Conservation (phyloP, 2,797 vertebrate species). For the Acrossocheilus wenchowensis region DNA sequence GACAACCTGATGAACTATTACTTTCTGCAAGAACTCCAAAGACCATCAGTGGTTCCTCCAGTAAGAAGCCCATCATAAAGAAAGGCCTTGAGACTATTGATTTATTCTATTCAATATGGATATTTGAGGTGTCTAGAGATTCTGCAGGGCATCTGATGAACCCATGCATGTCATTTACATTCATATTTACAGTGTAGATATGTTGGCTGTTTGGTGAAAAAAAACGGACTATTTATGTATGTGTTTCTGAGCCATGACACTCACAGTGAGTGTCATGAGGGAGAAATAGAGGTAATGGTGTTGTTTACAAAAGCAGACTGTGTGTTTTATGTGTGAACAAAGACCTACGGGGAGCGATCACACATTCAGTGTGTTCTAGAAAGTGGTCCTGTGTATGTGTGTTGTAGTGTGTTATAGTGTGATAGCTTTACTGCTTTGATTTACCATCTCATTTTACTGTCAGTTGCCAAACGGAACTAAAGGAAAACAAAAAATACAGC, state of each 20-base stretch:
- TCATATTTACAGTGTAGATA: not conserved
- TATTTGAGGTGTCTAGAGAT: not conserved
- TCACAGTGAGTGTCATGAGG: not conserved
- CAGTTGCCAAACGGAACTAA: not conserved
- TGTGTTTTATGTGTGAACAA: constrained; percentile 1
- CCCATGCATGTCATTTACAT: not conserved
- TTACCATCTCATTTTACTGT: not conserved
- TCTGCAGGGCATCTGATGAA: not conserved
- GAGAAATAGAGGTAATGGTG: constrained; percentile 1
- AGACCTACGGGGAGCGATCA: constrained; percentile 1
- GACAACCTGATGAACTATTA: not conserved
- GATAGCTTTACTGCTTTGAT: constrained; percentile 13
- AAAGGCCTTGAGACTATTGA: not conserved
- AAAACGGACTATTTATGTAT: not conserved
- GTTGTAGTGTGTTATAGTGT: not conserved
- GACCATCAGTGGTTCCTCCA: not conserved
- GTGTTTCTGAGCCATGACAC: not conserved
- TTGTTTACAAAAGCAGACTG: not conserved
- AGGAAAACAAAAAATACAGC: not conserved
- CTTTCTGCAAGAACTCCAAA: not conserved
- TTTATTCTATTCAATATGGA: not conserved
- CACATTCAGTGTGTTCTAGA: not conserved
- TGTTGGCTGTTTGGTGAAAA: not conserved
- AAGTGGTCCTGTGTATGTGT: not conserved
- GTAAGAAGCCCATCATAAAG: not conserved